These are phyloP conservation scores for Ibycter americanus DNA, from an alignment of 2,797 vertebrate species.

Conservation along the genomic window DNA sequence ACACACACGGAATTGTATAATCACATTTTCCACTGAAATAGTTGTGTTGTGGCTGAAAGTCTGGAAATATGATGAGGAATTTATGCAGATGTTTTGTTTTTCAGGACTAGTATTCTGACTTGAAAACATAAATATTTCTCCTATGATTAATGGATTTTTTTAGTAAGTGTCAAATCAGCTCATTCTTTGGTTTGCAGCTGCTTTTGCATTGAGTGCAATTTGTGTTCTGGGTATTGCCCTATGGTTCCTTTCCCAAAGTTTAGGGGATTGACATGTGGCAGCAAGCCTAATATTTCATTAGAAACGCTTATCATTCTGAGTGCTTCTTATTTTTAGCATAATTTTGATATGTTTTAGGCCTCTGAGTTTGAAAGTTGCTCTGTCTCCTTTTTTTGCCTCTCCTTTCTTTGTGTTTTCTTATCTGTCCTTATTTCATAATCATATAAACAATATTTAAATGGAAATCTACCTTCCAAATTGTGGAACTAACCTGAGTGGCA, in stretches of 20 bases:
- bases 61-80: not conserved
- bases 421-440: not conserved
- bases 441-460: not conserved
- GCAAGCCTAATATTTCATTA: not conserved
- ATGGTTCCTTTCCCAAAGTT: not conserved
- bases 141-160: not conserved
- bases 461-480: not conserved
- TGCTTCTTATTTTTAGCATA: not conserved
- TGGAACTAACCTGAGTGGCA: not conserved
- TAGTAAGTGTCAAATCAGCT: constrained; percentile 15
- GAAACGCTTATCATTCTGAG: not conserved
- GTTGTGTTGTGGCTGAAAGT: not conserved
- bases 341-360: not conserved
- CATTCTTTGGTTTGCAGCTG: not conserved
- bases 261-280: not conserved
- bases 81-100: not conserved
- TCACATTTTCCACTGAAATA: not conserved
- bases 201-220: not conserved
- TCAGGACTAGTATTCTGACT: not conserved
- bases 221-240: not conserved
- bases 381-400: not conserved
- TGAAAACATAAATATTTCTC: constrained; percentile 10
- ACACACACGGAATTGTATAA: not conserved
- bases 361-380: not conserved
- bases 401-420: not conserved